phyloP scores from a whole-genome alignment of 2,113 vertebrate genomes.

The Melanocharis versteri region DNA sequence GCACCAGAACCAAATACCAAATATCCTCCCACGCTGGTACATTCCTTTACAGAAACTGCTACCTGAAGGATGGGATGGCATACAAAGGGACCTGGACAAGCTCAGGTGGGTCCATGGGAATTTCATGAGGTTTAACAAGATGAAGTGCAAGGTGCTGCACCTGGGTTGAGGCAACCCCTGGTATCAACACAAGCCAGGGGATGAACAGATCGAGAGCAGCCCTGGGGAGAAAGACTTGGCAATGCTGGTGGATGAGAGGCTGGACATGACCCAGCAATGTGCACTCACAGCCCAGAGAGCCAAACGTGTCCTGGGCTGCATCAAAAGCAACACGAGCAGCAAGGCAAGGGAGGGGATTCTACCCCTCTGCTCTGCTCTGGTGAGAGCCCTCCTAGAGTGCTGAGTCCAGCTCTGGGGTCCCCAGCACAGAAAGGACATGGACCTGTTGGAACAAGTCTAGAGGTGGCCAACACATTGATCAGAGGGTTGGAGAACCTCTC shows the following conservation, averaged over 20 bases:
- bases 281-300: not conserved
- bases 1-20: not conserved
- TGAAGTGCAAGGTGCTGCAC: not conserved
- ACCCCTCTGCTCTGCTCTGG: not conserved
- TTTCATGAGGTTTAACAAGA: not conserved
- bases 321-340: not conserved
- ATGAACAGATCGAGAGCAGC: not conserved
- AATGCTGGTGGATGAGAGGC: not conserved
- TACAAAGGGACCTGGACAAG: not conserved
- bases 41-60: not conserved
- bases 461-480: not conserved
- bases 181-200: not conserved
- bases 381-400: not conserved
- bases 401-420: not conserved
- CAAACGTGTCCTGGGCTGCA: not conserved
- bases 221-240: fast-evolving
- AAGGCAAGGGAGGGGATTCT: not conserved
- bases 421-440: not conserved
- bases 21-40: fast-evolving
- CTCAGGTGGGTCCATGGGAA: not conserved
- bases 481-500: not conserved
- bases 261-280: not conserved
- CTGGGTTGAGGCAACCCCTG: fast-evolving
- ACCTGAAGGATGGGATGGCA: not conserved
- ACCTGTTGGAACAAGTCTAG: not conserved